These are phyloP conservation scores for Protobothrops flavoviridis DNA, from an alignment of 2,113 vertebrate species.

Conservation along the genomic window DNA sequence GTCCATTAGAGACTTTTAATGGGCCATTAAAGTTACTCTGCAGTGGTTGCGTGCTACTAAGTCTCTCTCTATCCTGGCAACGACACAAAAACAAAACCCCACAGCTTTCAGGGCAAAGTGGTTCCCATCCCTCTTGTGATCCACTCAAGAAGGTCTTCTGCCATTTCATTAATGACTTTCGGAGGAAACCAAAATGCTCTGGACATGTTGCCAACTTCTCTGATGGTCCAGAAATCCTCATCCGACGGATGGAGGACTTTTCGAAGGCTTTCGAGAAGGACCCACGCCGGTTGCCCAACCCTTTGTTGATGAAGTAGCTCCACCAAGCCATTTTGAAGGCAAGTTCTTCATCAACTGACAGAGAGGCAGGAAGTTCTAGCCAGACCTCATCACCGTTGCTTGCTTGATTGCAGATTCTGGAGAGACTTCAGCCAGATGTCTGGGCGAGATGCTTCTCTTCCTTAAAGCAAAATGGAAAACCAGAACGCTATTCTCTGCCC, in stretches of 20 bases:
- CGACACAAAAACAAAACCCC: background rate
- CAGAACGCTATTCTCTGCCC: background rate
- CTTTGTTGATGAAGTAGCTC: background rate
- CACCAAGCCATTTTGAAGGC: background rate
- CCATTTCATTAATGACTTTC: constrained; percentile 62
- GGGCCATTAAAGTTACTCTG: constrained; percentile 37
- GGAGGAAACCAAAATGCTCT: constrained; percentile 31
- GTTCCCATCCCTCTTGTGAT: constrained; percentile 40
- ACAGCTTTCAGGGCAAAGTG: background rate
- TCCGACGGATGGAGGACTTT: background rate
- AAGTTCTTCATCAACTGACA: no score
- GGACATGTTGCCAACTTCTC: background rate
- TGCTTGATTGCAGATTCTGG: background rate
- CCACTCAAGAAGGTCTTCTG: constrained; percentile 60
- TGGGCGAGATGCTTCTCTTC: background rate
- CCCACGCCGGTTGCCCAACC: no score
- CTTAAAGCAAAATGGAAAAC: background rate
- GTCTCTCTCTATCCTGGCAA: background rate
- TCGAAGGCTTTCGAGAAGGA: background rate
- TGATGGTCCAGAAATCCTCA: background rate
- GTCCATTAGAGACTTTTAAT: constrained; percentile 5
- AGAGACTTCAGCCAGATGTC: background rate
- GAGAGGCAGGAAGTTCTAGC: background rate
- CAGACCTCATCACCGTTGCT: no score
- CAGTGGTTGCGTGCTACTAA: background rate